phyloP scores from a whole-genome alignment of 37 sponge, comb jelly and placozoan species.

The Bolinopsis microptera region DNA sequence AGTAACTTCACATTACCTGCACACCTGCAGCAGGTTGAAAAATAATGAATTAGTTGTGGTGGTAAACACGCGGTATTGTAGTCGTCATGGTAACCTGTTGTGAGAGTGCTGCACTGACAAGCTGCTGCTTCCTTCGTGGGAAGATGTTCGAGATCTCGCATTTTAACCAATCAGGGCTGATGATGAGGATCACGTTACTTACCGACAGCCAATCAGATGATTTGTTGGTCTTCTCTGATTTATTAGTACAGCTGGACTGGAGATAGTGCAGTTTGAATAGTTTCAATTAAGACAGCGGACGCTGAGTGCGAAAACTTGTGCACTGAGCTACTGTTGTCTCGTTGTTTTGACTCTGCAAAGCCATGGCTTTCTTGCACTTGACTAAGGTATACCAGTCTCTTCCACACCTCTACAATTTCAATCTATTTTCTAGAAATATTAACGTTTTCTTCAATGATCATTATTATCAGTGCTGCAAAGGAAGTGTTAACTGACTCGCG shows the following conservation, averaged over 20 bases:
- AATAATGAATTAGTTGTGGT: background rate
- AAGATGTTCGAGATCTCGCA: background rate
- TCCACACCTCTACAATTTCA: too few species aligned
- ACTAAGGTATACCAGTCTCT: too few species aligned
- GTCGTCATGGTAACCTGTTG: background rate
- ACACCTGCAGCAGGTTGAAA: background rate
- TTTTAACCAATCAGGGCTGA: background rate
- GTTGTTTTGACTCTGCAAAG: background rate
- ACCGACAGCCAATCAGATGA: background rate
- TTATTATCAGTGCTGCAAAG: too few species aligned
- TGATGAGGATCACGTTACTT: background rate
- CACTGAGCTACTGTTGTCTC: background rate
- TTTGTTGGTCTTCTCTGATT: background rate
- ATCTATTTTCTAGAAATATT: too few species aligned
- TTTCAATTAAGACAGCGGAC: background rate
- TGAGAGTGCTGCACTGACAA: background rate
- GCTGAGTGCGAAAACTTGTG: background rate
- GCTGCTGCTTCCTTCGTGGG: background rate
- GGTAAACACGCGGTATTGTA: background rate
- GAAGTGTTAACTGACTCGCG: too few species aligned
- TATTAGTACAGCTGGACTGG: background rate
- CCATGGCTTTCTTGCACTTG: slow-evolving; percentile 3
- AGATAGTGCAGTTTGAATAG: background rate
- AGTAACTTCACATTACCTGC: background rate
- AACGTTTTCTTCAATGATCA: too few species aligned